Conservation (phyloP, 2,888 invertebrate genomes). For the Rhamphomyia laevipes region DNA sequence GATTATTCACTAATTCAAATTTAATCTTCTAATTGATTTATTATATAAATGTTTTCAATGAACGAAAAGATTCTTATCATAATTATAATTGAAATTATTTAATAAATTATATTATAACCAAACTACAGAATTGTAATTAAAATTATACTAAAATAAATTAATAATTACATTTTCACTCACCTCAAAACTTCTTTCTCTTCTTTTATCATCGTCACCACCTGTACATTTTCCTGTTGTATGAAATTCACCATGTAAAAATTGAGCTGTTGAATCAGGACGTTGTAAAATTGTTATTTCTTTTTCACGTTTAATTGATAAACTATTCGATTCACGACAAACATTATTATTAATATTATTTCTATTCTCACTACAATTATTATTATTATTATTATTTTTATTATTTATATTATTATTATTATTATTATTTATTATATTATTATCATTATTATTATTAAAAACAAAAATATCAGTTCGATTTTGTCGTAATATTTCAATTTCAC, state of each 20-base stretch:
- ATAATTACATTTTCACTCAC: constrained; percentile 25
- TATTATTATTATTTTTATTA: constrained; percentile 15
- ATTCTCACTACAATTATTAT: constrained; percentile 10
- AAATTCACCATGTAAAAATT: constrained; percentile 18
- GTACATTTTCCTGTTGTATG: constrained; percentile 15
- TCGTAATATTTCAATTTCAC: constrained; percentile 21
- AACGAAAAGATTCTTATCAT: too few relatives aligned
- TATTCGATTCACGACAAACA: constrained; percentile 10
- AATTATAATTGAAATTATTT: too few relatives aligned
- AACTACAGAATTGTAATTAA: too few relatives aligned
- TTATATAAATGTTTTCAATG: too few relatives aligned
- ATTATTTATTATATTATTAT: constrained; percentile 17
- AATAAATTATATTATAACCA: too few relatives aligned
- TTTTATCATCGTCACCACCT: constrained; percentile 29
- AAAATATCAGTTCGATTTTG: constrained; percentile 21
- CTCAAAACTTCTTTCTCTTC: constrained; percentile 33
- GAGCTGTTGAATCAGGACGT: constrained; percentile 36
- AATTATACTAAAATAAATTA: too few relatives aligned
- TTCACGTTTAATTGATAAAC: constrained; percentile 10
- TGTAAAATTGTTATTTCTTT: constrained; percentile 14
- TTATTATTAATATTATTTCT: constrained; percentile 12
- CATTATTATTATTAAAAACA: constrained; percentile 18
- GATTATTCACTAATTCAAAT: too few relatives aligned
- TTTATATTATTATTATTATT: constrained; percentile 20
- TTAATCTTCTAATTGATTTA: too few relatives aligned